Percentiles rank a stretch among this genome's conserved stretches.
These are phyloP conservation scores for Rhopalosiphum nymphaeae DNA, from an alignment of 2,888 invertebrate genomes.

Conservation along the genomic window DNA sequence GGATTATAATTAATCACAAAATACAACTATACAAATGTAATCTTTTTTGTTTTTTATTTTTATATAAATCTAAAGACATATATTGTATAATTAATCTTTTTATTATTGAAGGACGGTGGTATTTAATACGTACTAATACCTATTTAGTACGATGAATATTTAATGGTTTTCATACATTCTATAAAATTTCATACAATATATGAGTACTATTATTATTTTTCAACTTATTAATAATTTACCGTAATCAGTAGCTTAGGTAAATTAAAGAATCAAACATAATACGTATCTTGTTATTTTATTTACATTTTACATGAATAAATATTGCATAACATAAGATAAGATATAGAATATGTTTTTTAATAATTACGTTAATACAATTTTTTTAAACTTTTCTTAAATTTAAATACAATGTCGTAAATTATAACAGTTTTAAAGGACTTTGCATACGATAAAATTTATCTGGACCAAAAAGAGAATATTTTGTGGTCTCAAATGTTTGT, in stretches of 20 bases:
- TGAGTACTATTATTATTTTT: background rate
- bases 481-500: no score
- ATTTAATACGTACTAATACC: background rate
- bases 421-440: background rate
- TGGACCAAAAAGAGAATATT: background rate
- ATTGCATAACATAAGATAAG: background rate
- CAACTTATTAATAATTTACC: background rate
- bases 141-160: background rate
- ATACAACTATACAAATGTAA: background rate
- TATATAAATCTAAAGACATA: background rate
- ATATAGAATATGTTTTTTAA: background rate
- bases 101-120: background rate
- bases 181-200: background rate
- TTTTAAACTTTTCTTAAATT: background rate
- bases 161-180: background rate
- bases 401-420: background rate
- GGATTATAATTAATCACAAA: background rate
- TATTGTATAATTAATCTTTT: background rate
- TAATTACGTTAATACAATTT: background rate
- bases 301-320: no score
- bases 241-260: background rate
- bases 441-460: slow-evolving; percentile 3
- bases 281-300: no score
- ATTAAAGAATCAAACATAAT: background rate
- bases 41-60: background rate